Percentiles rank a stretch among this genome's conserved stretches.
Conservation (phyloP, 2,113 vertebrate species). For the Podiceps cristatus region DNA sequence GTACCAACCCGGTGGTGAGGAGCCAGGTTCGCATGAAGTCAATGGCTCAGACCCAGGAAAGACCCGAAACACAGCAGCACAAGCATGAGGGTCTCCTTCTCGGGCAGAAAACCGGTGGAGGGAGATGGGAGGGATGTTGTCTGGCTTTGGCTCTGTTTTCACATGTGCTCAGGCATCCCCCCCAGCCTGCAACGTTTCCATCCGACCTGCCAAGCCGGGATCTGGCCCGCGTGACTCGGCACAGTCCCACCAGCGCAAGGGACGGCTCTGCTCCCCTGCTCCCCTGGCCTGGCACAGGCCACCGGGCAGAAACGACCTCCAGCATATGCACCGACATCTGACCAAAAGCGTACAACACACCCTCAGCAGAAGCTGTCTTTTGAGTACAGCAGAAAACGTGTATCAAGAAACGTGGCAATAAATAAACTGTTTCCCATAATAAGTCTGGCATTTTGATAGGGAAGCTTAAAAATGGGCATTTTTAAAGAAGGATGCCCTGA, state of each 20-base stretch:
- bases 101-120: rapidly evolving
- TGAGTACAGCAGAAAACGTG: not conserved
- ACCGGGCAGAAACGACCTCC: not conserved
- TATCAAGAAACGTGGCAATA: not conserved
- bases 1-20: not conserved
- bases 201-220: not conserved
- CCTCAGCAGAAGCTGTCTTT: not conserved
- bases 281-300: not conserved
- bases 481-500: not conserved
- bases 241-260: not conserved
- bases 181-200: not conserved
- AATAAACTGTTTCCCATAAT: not conserved
- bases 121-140: not conserved
- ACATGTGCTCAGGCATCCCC: rapidly evolving
- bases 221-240: rapidly evolving
- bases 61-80: not conserved
- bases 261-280: not conserved
- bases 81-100: not conserved
- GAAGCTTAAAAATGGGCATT: not conserved
- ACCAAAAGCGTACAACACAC: not conserved
- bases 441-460: not conserved
- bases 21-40: not conserved
- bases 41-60: not conserved
- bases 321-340: not conserved
- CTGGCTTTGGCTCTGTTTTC: not conserved